These are phyloP conservation scores for Drosophila nebulosa DNA, from an alignment of 1,140 invertebrate genomes.

Conservation along the genomic window DNA sequence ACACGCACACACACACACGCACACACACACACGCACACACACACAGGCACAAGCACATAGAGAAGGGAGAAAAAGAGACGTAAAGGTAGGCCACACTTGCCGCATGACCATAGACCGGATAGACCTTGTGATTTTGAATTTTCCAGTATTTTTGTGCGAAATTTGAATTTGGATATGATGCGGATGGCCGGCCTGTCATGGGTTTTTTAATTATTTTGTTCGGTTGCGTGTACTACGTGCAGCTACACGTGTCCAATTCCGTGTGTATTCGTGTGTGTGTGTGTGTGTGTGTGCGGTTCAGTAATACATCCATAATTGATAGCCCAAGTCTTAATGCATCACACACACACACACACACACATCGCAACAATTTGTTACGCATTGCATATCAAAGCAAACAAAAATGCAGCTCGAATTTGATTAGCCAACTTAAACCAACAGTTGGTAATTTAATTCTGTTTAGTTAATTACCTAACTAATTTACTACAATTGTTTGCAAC, in stretches of 20 bases:
- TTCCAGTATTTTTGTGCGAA: constrained; percentile 43
- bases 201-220: constrained; percentile 77
- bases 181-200: constrained; percentile 36
- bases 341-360: neutral
- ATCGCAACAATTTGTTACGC: constrained; percentile 33
- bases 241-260: neutral
- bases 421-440: too few relatives aligned
- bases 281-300: constrained; percentile 21
- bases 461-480: too few relatives aligned
- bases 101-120: constrained; percentile 10
- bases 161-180: constrained; percentile 65
- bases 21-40: neutral
- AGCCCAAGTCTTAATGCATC: constrained; percentile 25
- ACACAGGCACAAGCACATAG: constrained; percentile 17
- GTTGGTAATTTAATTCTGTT: too few relatives aligned
- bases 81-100: neutral
- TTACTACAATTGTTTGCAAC: too few relatives aligned
- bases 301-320: constrained; percentile 69
- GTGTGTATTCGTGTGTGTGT: neutral
- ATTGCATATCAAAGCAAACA: neutral
- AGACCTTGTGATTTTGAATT: constrained; percentile 67
- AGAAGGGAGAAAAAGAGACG: neutral
- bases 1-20: neutral
- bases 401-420: neutral
- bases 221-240: constrained; percentile 32